These are phyloP conservation scores for Phylloscopus collybita DNA, from an alignment of 2,797 vertebrate species.

Conservation along the genomic window DNA sequence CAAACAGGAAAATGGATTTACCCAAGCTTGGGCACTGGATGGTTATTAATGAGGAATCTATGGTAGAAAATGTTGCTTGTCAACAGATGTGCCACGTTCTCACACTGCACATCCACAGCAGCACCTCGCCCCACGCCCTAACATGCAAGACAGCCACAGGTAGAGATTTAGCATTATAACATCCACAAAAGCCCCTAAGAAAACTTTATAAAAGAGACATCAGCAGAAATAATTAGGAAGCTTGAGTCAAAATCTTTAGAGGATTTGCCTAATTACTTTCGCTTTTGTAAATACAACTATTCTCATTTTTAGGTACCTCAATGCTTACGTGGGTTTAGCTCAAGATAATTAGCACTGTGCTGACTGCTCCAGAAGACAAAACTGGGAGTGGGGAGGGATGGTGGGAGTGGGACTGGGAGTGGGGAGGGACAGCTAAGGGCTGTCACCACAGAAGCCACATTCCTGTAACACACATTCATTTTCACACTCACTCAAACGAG, in stretches of 20 bases:
- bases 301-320: background rate
- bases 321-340: background rate
- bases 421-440: background rate
- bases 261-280: background rate
- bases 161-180: background rate
- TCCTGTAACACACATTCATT: background rate
- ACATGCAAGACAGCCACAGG: background rate
- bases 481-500: background rate
- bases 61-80: background rate
- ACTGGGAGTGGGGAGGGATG: background rate
- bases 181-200: background rate
- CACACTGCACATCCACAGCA: background rate
- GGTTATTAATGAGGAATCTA: background rate
- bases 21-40: slow-evolving; percentile 26
- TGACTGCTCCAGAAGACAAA: background rate
- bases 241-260: background rate
- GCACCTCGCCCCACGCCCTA: background rate
- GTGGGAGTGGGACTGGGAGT: background rate
- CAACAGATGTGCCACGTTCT: background rate
- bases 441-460: background rate
- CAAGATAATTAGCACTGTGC: background rate
- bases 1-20: slow-evolving; percentile 18
- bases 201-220: background rate
- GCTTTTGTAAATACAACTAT: background rate
- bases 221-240: background rate